These are phyloP conservation scores for Wiebesia pumilae DNA, from an alignment of 1,140 invertebrate species.

Conservation along the genomic window DNA sequence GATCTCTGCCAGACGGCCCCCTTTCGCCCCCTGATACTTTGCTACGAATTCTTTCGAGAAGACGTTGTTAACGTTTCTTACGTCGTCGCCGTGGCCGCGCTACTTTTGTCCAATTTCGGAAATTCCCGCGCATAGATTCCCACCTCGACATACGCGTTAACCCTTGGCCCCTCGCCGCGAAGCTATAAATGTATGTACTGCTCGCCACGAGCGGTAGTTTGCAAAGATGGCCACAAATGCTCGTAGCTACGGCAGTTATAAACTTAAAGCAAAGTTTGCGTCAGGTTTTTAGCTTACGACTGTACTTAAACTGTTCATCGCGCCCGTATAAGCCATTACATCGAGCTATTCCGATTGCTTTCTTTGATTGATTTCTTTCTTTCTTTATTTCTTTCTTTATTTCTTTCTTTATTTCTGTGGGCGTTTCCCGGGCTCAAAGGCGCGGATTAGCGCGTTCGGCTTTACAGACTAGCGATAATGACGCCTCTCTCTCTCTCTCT, in stretches of 20 bases:
- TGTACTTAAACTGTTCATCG: not conserved
- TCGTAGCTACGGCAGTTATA: not conserved
- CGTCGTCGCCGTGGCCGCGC: slow-evolving; percentile 39
- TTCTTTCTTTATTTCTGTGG: not conserved
- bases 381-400: too few relatives aligned
- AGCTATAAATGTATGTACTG: not conserved
- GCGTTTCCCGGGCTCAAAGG: not conserved
- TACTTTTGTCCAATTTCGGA: not conserved
- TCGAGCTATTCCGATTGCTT: not conserved
- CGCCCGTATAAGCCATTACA: not conserved
- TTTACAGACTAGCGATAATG: not conserved
- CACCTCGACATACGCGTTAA: not conserved
- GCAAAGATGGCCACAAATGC: not conserved
- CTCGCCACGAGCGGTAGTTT: not conserved
- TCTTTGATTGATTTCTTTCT: too few relatives aligned
- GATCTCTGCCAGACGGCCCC: not conserved
- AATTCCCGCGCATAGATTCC: not conserved
- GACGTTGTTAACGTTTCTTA: slow-evolving; percentile 26
- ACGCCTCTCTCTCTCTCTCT: not conserved
- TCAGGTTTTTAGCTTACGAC: not conserved
- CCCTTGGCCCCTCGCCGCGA: too few relatives aligned
- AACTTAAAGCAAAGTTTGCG: not conserved
- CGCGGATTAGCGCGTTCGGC: not conserved
- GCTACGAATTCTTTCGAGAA: not conserved
- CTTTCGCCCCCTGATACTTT: not conserved